Conservation (phyloP, 2,888 invertebrate genomes). For the Sarcophaga subvicina region DNA sequence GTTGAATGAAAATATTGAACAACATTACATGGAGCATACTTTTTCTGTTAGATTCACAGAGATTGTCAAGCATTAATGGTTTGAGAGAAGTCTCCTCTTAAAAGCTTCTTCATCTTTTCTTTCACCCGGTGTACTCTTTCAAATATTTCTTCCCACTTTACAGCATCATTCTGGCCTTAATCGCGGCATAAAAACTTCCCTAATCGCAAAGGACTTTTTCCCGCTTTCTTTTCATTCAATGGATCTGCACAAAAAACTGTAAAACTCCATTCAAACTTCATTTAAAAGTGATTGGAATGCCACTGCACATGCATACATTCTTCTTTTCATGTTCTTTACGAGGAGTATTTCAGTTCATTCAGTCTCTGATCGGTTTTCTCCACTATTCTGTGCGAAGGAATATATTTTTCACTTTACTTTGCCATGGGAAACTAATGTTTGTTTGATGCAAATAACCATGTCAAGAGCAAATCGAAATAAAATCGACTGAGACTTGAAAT, state of each 20-base stretch:
- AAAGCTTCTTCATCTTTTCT: no score
- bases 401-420: conserved; percentile 31
- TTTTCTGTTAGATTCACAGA: no score
- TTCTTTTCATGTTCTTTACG: neutral
- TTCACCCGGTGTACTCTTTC: no score
- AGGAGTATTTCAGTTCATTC: no score
- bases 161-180: no score
- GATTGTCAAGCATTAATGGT: no score
- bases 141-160: no score
- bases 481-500: conserved; percentile 57
- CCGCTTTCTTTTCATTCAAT: neutral
- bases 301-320: conserved; percentile 16
- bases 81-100: no score
- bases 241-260: neutral
- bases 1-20: no score
- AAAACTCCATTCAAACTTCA: conserved; percentile 38
- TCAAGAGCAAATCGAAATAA: conserved; percentile 66
- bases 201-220: no score
- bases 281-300: conserved; percentile 41
- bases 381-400: conserved; percentile 15
- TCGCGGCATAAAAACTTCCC: no score
- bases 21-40: no score
- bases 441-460: conserved; percentile 66
- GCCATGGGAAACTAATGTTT: conserved; percentile 55
- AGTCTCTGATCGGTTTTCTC: neutral